Evolutionary conservation across 2,797 vertebrate genomes (phyloP).

Genomic region (Crocidura indochinensis): DNA sequence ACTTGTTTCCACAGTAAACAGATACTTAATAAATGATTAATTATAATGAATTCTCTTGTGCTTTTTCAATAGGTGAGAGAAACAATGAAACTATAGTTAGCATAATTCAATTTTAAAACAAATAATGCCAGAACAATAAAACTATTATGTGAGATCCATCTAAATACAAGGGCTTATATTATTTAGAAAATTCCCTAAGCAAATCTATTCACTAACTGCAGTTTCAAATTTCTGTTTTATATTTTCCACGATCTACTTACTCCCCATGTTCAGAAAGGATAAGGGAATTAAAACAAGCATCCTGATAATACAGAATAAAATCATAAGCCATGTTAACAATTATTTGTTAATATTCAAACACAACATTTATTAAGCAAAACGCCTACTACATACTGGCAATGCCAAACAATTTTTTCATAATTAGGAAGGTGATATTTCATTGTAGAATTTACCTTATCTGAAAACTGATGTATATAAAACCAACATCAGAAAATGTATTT

Average conservation of each 20-base stretch:
- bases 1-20: conserved; percentile 53
- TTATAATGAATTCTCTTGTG: conserved; percentile 15
- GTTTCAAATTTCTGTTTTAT: conserved; percentile 47
- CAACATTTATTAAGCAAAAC: conserved; percentile 38
- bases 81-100: conserved; percentile 63
- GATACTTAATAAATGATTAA: conserved; percentile 58
- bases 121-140: conserved; percentile 71
- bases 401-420: conserved; percentile 50
- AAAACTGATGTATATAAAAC: conserved; percentile 12
- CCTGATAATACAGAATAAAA: conserved; percentile 68
- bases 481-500: background rate
- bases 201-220: conserved; percentile 66
- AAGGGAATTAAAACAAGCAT: conserved; percentile 69
- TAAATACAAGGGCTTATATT: conserved; percentile 65
- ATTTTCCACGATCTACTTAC: conserved; percentile 54
- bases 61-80: conserved; percentile 31
- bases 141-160: conserved; percentile 70
- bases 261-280: conserved; percentile 17
- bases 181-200: conserved; percentile 52
- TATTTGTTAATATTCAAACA: conserved; percentile 60
- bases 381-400: background rate
- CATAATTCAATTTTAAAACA: conserved; percentile 70
- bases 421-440: conserved; percentile 48
- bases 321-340: conserved; percentile 59
- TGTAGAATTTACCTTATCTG: background rate